A percentile compares a stretch with the other conserved stretches of the same genome.
Evolutionary conservation across 2,113 vertebrate genomes (phyloP).

Genomic region (Triplophysa dalaica): DNA sequence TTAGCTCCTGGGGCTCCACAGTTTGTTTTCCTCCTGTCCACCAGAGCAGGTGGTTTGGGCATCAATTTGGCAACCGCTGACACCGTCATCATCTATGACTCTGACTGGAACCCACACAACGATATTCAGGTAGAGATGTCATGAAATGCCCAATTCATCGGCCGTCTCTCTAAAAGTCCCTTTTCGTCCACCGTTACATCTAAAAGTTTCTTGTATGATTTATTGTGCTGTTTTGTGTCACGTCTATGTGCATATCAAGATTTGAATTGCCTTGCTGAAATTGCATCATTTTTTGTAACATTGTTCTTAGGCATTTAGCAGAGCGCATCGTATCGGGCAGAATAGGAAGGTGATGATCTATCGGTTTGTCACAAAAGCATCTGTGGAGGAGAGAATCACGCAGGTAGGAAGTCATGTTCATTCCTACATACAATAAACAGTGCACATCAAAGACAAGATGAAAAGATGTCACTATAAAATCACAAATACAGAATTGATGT

Average conservation of each 20-base stretch:
- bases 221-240: background rate
- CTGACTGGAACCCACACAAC: conserved; percentile 99
- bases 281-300: no score
- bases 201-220: no score
- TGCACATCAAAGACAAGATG: no score
- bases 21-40: conserved; percentile 97
- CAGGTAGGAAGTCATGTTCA: conserved; percentile 70
- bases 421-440: background rate
- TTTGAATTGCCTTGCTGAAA: no score
- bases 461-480: background rate
- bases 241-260: background rate
- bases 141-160: background rate
- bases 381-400: conserved; percentile 96
- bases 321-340: conserved; percentile 97
- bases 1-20: conserved; percentile 91
- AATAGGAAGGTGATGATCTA: conserved; percentile 99
- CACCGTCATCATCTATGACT: conserved; percentile 97
- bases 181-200: no score
- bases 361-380: conserved; percentile 96
- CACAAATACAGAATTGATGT: background rate
- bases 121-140: conserved; percentile 87
- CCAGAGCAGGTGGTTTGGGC: conserved; percentile 94
- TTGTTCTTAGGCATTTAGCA: conserved; percentile 87
- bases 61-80: conserved; percentile 98
- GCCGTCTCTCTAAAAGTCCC: no score